phyloP scores from a whole-genome alignment of 2,888 invertebrate species.

The Eupithecia vulgata region DNA sequence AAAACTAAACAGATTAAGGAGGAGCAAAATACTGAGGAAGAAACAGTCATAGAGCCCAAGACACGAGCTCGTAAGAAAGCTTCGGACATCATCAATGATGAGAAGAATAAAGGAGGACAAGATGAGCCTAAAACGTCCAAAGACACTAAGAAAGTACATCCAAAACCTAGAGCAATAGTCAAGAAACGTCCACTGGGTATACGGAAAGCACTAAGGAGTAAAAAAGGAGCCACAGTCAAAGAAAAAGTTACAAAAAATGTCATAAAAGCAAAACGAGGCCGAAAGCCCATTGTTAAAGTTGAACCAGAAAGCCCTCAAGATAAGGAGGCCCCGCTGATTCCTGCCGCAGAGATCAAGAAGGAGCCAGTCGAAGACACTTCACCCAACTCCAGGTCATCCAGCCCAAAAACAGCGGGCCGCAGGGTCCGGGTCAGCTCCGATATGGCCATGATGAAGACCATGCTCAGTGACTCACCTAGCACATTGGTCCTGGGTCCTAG shows the following conservation, averaged over 20 bases:
- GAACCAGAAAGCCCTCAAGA: conserved; percentile 68
- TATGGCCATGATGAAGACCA: conserved; percentile 77
- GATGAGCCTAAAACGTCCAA: conserved; percentile 78
- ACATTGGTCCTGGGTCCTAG: conserved; percentile 72
- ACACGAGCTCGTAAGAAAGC: conserved; percentile 80
- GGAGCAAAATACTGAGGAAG: conserved; percentile 76
- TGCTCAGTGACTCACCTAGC: conserved; percentile 71
- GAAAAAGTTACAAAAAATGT: conserved; percentile 68
- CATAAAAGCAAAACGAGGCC: conserved; percentile 67
- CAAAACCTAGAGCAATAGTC: conserved; percentile 71
- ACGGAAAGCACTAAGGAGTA: conserved; percentile 75
- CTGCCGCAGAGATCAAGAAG: conserved; percentile 76
- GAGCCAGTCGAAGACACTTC: conserved; percentile 74
- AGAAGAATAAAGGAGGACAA: conserved; percentile 67
- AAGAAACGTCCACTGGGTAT: conserved; percentile 78
- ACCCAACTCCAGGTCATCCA: conserved; percentile 76
- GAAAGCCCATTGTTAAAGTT: conserved; percentile 67
- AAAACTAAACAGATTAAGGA: conserved; percentile 81
- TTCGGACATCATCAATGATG: conserved; percentile 71
- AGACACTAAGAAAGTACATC: conserved; percentile 70
- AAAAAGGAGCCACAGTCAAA: conserved; percentile 68
- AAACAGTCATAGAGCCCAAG: conserved; percentile 74
- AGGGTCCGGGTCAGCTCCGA: conserved; percentile 77
- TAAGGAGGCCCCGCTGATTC: conserved; percentile 72
- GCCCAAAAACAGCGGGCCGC: conserved; percentile 75